Evolutionary conservation across 1,140 invertebrate genomes (phyloP), one percentile per base, ranked within the genome.

Genomic region (Pseudomyrmex flavicornis): DNA sequence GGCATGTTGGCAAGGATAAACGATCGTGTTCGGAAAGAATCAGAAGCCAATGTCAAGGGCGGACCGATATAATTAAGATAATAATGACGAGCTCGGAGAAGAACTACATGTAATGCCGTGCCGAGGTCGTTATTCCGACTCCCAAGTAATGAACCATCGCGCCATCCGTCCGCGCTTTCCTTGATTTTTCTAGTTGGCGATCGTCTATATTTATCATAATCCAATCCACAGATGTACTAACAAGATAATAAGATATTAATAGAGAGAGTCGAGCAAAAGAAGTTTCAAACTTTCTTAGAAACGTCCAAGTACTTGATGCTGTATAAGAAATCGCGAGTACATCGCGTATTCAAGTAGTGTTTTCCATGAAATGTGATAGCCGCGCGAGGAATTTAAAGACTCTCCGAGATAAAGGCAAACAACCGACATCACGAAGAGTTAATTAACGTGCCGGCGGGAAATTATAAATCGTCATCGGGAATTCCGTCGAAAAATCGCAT

Each of bases 391-490:
- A 35, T 35, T 35, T 7, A 35, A 35, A 35, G 35, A 35, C 35
- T 35, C 5, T 5, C 7, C 35, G 4, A 35, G 35, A 35, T 35
- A 35, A 35, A 35, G 5, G 5, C 35, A 35, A 35, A 35, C 35
- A 35, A 7, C 35, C 35, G n/a, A 26, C 66, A n/a, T 48, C 17
- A 59, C 44, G 44, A 59, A 79, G 56, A 54, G 54, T 80, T 80
- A 80, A 80, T 80, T 66, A 80, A 72, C 76, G n/a, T 80, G 22
- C 66, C 44, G 22, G n/a, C 12, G 44, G n/a, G 54, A 20, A 70
- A 80, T 80, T 80, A 72, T 80, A 80, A 80, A 80, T 80, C 65
- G 76, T 70, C 72, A 70, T 72, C 76, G 76, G 54, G 17, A 58
- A 59, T 35, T 69, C 20, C 65, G 63, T 69, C 76, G 50, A 80